Conservation (phyloP, 2,797 vertebrate genomes). For the Mormyrus hasselquistii region DNA sequence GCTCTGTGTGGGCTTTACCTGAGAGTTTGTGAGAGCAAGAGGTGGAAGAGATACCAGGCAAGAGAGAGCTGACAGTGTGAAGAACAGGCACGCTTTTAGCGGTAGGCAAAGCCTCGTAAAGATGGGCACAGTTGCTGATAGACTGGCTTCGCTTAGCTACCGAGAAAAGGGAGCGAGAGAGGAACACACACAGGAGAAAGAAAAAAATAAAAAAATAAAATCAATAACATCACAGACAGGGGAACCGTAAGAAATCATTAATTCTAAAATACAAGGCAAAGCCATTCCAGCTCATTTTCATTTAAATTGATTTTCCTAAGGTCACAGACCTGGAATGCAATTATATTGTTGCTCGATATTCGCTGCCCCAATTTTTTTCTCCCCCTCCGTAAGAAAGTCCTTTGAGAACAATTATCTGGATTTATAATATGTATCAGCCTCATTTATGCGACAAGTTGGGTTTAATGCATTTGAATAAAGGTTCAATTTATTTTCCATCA, state of each 20-base stretch:
- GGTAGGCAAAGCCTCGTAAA: slow-evolving; percentile 92
- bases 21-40: slow-evolving; percentile 97
- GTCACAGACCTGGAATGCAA: slow-evolving; percentile 2
- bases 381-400: background rate
- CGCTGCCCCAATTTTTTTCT: background rate
- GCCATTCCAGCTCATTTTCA: slow-evolving; percentile 13
- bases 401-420: slow-evolving; percentile 13
- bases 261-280: slow-evolving; percentile 11
- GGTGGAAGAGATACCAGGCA: slow-evolving; percentile 97
- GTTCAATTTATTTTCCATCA: slow-evolving; percentile 25
- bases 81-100: slow-evolving; percentile 97
- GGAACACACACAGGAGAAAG: slow-evolving; percentile 28
- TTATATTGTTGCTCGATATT: background rate
- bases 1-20: slow-evolving; percentile 81
- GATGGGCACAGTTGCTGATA: slow-evolving; percentile 99
- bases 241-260: background rate
- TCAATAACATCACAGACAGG: slow-evolving; percentile 25
- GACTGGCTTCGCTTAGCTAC: slow-evolving; percentile 99
- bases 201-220: slow-evolving; percentile 28
- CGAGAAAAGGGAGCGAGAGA: slow-evolving; percentile 61
- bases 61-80: slow-evolving; percentile 97
- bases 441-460: slow-evolving; percentile 24
- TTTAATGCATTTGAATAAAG: slow-evolving; percentile 23
- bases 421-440: slow-evolving; percentile 16
- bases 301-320: slow-evolving; percentile 11